Base-by-base conservation (phyloP, 53 echinoderm and acorn worm species). In the Hippasteria phrygiana region DNA sequence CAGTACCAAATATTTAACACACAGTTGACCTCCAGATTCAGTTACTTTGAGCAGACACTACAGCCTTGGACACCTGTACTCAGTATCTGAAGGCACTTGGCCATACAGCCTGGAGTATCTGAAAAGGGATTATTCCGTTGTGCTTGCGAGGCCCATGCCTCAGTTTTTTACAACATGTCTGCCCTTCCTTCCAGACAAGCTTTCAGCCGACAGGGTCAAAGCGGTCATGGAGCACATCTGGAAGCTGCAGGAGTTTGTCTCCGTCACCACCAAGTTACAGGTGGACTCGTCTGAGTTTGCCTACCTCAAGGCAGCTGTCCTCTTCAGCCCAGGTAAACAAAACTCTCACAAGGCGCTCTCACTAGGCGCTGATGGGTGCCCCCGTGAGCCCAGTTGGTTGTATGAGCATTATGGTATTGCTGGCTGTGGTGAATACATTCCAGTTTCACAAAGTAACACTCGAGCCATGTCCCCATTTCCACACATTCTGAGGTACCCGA, bases 221-320 rank as follows among this genome's bases (percentile, higher is more conserved):
- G 94, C 94, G 1, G 99, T 99, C 18, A 99, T 99, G 99, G 99
- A 99, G 50, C 99, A 99, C 89, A 99, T 99, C 70, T 99, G 99
- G 99, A 99, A 99, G 88, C 93, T 99, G 18, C 99, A 99, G 62
- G 99, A 99, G 80, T 99, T 99, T 94, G 99, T 99, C 5, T 94
- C 95, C 2, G 92, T 96, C 1, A 94, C 94, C 29, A 80, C 96
- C 66, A 94, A 93, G 79, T 79, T 99, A 54, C 90, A 90, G 39
- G 91, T 99, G 24, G 99, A 99, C 50, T 78, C 90, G 7, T 78
- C 87, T 8, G 99, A 99, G 74, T 99, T 96, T 92, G 99, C 99
- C 43, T 99, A 99, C 88, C 90, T 99, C 75, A 99, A 99, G 90
- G 92, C 99, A 10, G 93, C 96, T 36, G 94, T 96, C 32, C 94